These are phyloP conservation scores for Actinernus sp. DNA, from an alignment of 92 coral and sea anemone species.

Conservation along the genomic window DNA sequence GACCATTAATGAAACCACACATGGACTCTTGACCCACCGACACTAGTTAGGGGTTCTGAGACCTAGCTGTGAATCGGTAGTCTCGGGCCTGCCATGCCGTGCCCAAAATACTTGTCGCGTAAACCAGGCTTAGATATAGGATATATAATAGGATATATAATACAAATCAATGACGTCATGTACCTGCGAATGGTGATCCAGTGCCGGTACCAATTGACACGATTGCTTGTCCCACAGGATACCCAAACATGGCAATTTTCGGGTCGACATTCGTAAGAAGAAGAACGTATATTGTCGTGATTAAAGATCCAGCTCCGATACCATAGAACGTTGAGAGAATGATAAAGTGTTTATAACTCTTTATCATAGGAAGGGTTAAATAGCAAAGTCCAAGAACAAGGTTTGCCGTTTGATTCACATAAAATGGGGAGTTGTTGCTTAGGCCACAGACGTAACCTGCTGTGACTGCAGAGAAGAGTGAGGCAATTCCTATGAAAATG, in stretches of 20 bases:
- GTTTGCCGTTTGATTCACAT: background rate
- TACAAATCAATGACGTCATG: too few relatives aligned
- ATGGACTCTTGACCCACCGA: too few relatives aligned
- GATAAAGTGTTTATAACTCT: background rate
- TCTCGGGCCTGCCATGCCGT: too few relatives aligned
- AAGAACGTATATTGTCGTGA: background rate
- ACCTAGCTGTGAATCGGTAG: too few relatives aligned
- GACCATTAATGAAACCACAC: too few relatives aligned
- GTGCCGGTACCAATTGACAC: background rate
- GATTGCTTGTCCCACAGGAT: background rate
- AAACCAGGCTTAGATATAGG: too few relatives aligned
- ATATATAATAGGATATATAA: too few relatives aligned
- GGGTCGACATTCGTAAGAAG: background rate
- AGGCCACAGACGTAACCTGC: background rate
- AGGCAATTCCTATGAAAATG: background rate
- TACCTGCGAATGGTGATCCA: background rate
- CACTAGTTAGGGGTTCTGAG: too few relatives aligned
- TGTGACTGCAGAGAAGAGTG: background rate
- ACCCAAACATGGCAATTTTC: background rate
- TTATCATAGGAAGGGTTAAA: background rate
- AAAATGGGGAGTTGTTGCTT: background rate
- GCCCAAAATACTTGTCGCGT: too few relatives aligned
- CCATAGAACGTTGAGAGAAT: background rate
- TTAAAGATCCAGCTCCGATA: background rate
- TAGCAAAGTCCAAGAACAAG: background rate